Conservation (phyloP, 2,113 vertebrate species). For the Columbina picui region DNA sequence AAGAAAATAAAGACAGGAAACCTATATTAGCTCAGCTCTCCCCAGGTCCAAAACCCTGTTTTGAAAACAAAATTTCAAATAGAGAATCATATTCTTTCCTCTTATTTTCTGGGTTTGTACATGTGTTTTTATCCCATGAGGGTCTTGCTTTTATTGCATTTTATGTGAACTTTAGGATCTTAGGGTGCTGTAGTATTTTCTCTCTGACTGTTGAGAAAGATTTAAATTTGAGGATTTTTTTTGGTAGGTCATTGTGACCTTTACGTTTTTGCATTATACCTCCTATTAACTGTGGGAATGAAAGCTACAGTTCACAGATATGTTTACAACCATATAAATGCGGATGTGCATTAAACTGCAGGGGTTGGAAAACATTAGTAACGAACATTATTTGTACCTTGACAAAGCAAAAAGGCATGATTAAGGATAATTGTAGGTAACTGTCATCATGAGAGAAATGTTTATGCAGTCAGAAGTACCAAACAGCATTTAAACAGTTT, state of each 20-base stretch:
- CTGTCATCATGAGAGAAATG: not conserved
- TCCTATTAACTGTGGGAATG: not conserved
- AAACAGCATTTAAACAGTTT: not conserved
- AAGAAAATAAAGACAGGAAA: not conserved
- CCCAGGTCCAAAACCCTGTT: not conserved
- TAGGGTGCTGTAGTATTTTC: not conserved
- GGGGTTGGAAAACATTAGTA: not conserved
- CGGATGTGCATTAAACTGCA: not conserved
- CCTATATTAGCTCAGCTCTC: not conserved
- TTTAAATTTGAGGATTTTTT: not conserved
- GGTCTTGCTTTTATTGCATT: not conserved
- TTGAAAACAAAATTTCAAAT: not conserved
- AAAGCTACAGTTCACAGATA: not conserved
- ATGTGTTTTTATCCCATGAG: not conserved
- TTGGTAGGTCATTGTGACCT: not conserved
- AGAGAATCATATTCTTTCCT: not conserved
- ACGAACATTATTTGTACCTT: not conserved
- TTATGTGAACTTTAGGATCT: not conserved
- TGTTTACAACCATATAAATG: not conserved
- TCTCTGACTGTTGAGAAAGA: not conserved
- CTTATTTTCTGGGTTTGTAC: not conserved
- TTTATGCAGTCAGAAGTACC: not conserved
- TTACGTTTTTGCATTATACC: not conserved
- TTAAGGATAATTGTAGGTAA: conserved; percentile 5
- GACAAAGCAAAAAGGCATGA: conserved; percentile 15